phyloP scores from a whole-genome alignment of 37 sponge, comb jelly and placozoan species.

The Bolinopsis microptera region DNA sequence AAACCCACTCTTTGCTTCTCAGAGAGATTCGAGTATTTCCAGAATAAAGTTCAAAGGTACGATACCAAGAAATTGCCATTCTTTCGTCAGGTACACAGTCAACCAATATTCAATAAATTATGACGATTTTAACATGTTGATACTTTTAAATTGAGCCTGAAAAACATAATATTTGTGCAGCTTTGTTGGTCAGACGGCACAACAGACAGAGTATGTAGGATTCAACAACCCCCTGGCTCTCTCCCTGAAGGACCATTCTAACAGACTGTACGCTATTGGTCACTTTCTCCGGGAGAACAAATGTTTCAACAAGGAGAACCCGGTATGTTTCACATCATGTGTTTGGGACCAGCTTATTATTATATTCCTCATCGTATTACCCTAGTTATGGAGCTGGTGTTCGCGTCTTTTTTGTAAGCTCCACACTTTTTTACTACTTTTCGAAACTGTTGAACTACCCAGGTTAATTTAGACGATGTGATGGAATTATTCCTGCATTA shows the following conservation, averaged over 20 bases:
- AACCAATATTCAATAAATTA: too few species aligned
- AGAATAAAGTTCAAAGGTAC: background rate
- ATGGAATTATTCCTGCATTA: constrained; percentile 69
- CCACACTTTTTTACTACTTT: too few species aligned
- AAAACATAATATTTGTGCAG: too few species aligned
- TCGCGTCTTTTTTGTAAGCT: too few species aligned
- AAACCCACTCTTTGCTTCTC: constrained; percentile 8
- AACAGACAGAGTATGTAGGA: background rate
- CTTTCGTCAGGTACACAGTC: background rate
- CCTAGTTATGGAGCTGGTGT: too few species aligned
- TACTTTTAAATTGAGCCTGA: too few species aligned
- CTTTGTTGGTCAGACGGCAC: background rate
- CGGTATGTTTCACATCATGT: background rate
- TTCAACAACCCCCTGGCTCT: constrained; percentile 30
- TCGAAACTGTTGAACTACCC: too few species aligned
- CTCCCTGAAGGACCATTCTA: constrained; percentile 4
- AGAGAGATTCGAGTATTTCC: constrained; percentile 1
- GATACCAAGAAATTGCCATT: too few species aligned
- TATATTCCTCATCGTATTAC: too few species aligned
- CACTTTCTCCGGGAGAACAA: constrained; percentile 1
- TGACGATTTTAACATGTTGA: too few species aligned
- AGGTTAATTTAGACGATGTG: background rate
- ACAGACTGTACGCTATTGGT: constrained; percentile 43
- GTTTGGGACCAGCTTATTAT: too few species aligned
- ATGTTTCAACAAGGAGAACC: constrained; percentile 4